Conservation (phyloP, 2,797 vertebrate species). For the Melanotaenia parkinsoni region DNA sequence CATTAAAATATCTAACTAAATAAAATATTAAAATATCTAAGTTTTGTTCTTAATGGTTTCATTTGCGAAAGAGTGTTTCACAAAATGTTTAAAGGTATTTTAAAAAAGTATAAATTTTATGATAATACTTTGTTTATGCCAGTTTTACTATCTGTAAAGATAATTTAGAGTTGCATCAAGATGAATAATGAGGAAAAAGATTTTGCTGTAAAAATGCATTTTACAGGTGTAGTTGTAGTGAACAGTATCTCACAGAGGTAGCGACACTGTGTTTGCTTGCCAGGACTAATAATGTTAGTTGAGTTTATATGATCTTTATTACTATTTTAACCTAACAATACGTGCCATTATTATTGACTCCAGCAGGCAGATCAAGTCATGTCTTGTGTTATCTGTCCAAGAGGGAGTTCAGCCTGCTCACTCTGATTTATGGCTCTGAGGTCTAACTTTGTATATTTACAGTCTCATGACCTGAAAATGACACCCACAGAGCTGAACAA, state of each 20-base stretch:
- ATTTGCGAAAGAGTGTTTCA: background rate
- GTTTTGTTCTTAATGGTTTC: background rate
- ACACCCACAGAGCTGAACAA: constrained; percentile 83
- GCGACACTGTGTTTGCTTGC: background rate
- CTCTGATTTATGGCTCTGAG: constrained; percentile 90
- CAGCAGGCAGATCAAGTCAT: constrained; percentile 53
- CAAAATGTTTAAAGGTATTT: background rate
- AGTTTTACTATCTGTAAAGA: background rate
- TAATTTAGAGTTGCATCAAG: no score
- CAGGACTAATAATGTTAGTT: constrained; percentile 2
- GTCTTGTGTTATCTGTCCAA: constrained; percentile 65
- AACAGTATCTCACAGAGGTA: constrained; percentile 1
- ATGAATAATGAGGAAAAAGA: no score
- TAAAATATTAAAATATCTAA: no score
- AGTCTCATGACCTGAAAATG: constrained; percentile 95
- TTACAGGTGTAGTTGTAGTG: background rate
- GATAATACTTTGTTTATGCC: background rate
- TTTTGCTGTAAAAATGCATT: background rate
- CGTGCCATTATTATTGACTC: constrained; percentile 49
- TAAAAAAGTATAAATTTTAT: background rate
- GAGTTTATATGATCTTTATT: constrained; percentile 17
- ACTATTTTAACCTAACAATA: constrained; percentile 18
- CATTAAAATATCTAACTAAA: background rate
- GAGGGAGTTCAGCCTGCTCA: constrained; percentile 59
- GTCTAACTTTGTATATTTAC: constrained; percentile 94